Percentiles rank a stretch among this genome's conserved stretches.
Evolutionary conservation across 2,888 invertebrate genomes (phyloP).

Genomic region (Erynnis tages): DNA sequence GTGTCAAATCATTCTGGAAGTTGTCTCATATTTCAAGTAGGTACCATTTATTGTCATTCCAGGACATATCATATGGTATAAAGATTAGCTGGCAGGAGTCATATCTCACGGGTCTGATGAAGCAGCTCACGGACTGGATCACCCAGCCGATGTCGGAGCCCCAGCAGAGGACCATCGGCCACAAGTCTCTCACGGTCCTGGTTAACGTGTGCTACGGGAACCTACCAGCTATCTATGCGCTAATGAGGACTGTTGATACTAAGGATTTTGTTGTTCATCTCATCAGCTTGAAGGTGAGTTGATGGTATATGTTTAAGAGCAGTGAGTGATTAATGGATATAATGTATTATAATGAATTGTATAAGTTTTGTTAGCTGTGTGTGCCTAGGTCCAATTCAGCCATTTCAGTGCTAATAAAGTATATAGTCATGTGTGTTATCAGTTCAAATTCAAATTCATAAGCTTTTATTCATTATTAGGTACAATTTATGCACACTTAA

Average conservation of each 20-base stretch:
- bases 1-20: no score
- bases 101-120: constrained; percentile 85
- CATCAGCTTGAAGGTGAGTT: constrained; percentile 80
- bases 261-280: constrained; percentile 84
- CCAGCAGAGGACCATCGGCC: constrained; percentile 66
- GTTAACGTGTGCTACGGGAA: constrained; percentile 91
- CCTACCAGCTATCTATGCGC: constrained; percentile 86
- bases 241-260: constrained; percentile 87
- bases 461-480: no score
- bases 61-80: constrained; percentile 90
- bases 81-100: constrained; percentile 91
- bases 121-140: constrained; percentile 85
- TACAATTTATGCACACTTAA: no score
- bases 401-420: no score
- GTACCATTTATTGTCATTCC: constrained; percentile 27
- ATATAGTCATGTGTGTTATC: no score
- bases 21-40: no score
- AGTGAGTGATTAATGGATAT: no score
- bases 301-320: no score
- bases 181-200: constrained; percentile 84
- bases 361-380: no score
- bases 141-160: constrained; percentile 69
- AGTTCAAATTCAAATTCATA: no score
- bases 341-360: no score
- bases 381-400: no score